A percentile compares a stretch with the other conserved stretches of the same genome.
phyloP scores from a whole-genome alignment of 2,888 invertebrate genomes.

The Orchesellides sinensis region DNA sequence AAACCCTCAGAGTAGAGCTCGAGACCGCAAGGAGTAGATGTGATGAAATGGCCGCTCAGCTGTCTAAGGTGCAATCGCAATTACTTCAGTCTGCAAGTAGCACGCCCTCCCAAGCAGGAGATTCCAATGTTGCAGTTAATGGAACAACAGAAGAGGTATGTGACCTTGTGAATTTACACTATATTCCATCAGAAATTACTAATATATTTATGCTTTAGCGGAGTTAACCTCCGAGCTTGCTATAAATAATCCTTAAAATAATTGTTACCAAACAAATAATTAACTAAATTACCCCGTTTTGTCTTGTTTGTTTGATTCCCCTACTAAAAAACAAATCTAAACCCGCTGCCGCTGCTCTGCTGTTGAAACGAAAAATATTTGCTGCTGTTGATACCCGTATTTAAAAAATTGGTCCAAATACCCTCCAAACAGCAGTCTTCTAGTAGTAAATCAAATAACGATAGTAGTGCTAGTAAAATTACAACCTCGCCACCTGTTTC shows the following conservation, averaged over 20 bases:
- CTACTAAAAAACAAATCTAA: no score
- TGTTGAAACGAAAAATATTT: no score
- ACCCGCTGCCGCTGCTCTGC: no score
- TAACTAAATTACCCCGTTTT: neutral
- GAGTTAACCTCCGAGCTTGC: no score
- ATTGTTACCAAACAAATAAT: no score
- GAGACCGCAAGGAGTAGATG: neutral
- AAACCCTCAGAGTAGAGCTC: neutral
- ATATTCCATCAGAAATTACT: no score
- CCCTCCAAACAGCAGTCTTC: conserved; percentile 21
- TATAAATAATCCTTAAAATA: no score
- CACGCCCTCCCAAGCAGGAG: neutral
- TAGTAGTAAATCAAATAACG: conserved; percentile 52
- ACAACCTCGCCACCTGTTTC: conserved; percentile 12
- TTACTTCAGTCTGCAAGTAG: no score
- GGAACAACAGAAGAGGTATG: neutral
- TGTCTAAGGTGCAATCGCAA: neutral
- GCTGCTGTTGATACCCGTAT: no score
- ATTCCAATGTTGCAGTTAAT: neutral
- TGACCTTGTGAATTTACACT: no score
- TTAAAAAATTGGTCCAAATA: no score
- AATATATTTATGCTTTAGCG: neutral
- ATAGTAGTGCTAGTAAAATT: conserved; percentile 36
- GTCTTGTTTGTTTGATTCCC: no score
- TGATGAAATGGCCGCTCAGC: neutral